These are phyloP conservation scores for Tetramorium bicarinatum DNA, from an alignment of 2,888 invertebrate species.

Conservation along the genomic window DNA sequence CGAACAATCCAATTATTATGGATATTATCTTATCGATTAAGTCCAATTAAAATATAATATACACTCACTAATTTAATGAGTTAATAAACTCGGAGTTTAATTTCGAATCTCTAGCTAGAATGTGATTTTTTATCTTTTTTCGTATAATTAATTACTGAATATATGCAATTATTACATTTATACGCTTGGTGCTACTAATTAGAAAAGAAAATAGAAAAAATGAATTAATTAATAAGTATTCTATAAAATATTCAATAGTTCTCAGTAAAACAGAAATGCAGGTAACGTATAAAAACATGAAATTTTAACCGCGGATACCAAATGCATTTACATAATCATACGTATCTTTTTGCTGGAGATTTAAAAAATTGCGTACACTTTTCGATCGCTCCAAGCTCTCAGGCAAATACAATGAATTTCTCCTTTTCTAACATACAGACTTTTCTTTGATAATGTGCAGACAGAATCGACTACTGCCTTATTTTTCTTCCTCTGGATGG, in stretches of 20 bases:
- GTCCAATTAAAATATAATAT: conserved; percentile 11
- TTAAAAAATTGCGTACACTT: conserved; percentile 5
- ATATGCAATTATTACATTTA: conserved; percentile 6
- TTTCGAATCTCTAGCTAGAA: background rate
- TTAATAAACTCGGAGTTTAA: background rate
- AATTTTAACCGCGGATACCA: conserved; percentile 36
- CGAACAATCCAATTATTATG: background rate
- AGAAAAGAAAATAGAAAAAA: background rate
- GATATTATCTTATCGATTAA: conserved; percentile 9
- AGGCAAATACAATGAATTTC: conserved; percentile 26
- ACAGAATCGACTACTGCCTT: conserved; percentile 14
- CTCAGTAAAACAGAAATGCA: conserved; percentile 52
- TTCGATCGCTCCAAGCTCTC: conserved; percentile 7
- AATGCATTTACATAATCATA: background rate
- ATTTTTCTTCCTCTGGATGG: background rate
- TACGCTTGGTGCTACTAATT: background rate
- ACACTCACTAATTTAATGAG: background rate
- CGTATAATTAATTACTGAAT: background rate
- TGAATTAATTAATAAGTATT: background rate
- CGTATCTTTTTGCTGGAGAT: conserved; percentile 10
- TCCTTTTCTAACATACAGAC: conserved; percentile 6
- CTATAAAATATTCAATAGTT: background rate
- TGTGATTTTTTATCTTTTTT: conserved; percentile 20
- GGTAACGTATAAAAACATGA: conserved; percentile 25
- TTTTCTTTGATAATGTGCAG: conserved; percentile 8